Base-by-base conservation (phyloP, 2,797 vertebrate species). In the Dendrocincla fuliginosa region DNA sequence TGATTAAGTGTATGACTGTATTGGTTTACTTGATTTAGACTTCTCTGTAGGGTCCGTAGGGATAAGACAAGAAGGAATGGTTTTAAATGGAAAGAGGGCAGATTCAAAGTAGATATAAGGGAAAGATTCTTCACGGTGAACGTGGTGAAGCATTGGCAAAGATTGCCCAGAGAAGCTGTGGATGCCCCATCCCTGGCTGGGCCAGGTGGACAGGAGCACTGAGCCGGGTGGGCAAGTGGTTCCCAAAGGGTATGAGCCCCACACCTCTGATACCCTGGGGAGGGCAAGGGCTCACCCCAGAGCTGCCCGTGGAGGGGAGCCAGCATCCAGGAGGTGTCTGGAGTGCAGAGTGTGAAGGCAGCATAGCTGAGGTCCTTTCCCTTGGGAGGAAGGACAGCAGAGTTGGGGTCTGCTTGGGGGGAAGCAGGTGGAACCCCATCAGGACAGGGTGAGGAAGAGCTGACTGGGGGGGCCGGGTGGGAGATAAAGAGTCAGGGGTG, bases 151-250 rank as follows among this genome's bases (percentile, higher is more conserved):
- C 4, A 7, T 16, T 35, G 50, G 25, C 24, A 56, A 13, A 74
- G 25, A 22, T 50, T 57, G 25, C 44, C 16, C 32, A 50, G 27
- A 67, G 52, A 75, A 65, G 13, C 16, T 75, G 25, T 30, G 42
- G 16, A 35, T 65, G 52, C 35, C 16, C 35, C 32, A 42, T 57
- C 32, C 33, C 20, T 35, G 50, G 13, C 16, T 1, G 3, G 20
- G 30, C 1, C 1, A 20, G 10, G 25, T 28, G 19, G 30, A 84
- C 16, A 39, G 16, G 39, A 84, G 11, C 25, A 35, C 13, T 1
- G 4, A 84, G 10, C 24, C 1, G 2, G 16, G 42, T 4, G 3
- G 52, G 20, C 1, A 4, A 44, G 22, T 3, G 11, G 27, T 35
- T 46, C 25, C 9, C 1, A 6, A 37, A 50, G 37, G 8, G 6